phyloP scores from a whole-genome alignment of 2,797 vertebrate species.

The Falco concolor region DNA sequence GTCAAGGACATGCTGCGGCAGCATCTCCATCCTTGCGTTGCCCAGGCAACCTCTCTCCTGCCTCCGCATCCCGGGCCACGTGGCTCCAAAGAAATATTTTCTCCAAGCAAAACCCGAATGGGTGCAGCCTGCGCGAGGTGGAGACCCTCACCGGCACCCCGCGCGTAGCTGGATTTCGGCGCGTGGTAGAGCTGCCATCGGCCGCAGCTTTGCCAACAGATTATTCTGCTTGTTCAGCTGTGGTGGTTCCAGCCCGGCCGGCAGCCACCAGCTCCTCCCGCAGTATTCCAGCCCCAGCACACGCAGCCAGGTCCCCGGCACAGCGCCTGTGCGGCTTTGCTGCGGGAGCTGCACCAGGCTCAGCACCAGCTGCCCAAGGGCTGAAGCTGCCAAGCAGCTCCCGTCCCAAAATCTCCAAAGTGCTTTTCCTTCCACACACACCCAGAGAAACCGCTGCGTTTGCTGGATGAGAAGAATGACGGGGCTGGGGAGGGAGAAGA shows the following conservation, averaged over 20 bases:
- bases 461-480: background rate
- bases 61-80: background rate
- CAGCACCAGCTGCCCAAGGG: background rate
- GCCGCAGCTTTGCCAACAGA: background rate
- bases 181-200: background rate
- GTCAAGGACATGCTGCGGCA: background rate
- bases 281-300: too few relatives aligned
- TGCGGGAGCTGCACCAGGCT: background rate
- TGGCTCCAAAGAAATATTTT: background rate
- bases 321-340: background rate
- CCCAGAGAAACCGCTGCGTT: background rate
- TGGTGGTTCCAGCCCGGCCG: background rate
- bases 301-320: background rate
- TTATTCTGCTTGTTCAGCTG: conserved; percentile 16
- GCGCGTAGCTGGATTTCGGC: background rate
- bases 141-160: rapidly evolving
- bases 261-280: background rate
- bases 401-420: background rate
- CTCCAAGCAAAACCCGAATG: background rate
- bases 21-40: background rate
- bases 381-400: background rate
- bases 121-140: background rate
- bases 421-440: rapidly evolving
- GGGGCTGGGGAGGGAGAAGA: background rate
- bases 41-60: background rate